phyloP scores from a whole-genome alignment of 2,888 invertebrate genomes.

The Lochmaea crataegi region DNA sequence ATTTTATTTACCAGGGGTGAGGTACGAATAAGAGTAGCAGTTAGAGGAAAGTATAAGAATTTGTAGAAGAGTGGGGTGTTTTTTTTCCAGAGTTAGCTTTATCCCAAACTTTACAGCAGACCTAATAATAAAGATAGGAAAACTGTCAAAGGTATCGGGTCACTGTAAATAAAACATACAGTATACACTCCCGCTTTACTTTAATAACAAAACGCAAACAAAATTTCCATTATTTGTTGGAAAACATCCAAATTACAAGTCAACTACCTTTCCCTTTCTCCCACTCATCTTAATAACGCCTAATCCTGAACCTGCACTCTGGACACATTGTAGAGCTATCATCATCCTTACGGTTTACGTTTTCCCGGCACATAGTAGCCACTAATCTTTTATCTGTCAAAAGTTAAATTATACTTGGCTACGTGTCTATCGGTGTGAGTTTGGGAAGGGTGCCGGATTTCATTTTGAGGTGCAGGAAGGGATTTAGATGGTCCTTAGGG shows the following conservation, averaged over 20 bases:
- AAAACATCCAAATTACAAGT: background rate
- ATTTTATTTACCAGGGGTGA: too few relatives aligned
- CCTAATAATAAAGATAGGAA: too few relatives aligned
- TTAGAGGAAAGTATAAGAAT: too few relatives aligned
- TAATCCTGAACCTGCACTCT: slow-evolving; percentile 12
- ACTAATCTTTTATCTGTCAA: slow-evolving; percentile 38
- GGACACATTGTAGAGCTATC: slow-evolving; percentile 11
- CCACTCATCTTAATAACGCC: slow-evolving; percentile 4
- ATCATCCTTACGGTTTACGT: slow-evolving; percentile 19
- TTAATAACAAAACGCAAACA: too few relatives aligned
- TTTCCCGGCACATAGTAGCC: slow-evolving; percentile 16
- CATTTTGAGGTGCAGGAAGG: background rate
- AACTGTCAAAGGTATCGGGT: too few relatives aligned
- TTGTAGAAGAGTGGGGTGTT: too few relatives aligned
- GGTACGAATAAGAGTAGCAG: too few relatives aligned
- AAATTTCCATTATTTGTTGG: background rate
- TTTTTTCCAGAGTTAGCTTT: too few relatives aligned
- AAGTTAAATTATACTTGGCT: slow-evolving; percentile 37
- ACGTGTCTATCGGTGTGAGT: slow-evolving; percentile 18
- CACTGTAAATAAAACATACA: too few relatives aligned
- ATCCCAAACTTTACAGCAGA: too few relatives aligned
- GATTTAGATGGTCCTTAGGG: background rate
- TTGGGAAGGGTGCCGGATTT: slow-evolving; percentile 48
- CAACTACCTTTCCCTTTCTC: background rate
- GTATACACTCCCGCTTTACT: too few relatives aligned